These are phyloP conservation scores for Drosophila ohnishii DNA, from an alignment of 1,140 invertebrate species.

Conservation along the genomic window DNA sequence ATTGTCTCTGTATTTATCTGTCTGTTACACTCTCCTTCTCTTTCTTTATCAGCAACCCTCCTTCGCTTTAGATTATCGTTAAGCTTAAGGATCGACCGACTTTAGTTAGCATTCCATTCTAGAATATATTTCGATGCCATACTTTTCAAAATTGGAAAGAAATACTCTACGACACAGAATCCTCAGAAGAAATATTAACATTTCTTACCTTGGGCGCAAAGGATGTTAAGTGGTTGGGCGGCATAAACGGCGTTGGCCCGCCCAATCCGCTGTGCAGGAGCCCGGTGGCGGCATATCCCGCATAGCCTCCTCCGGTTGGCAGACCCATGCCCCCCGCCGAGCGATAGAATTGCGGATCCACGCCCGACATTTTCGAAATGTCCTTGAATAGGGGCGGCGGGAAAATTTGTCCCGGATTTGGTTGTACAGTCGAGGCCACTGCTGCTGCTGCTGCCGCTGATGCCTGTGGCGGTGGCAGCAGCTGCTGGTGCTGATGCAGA, in stretches of 20 bases:
- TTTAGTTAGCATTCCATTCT: no score
- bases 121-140: no score
- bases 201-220: slow-evolving; percentile 94
- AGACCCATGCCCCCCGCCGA: slow-evolving; percentile 86
- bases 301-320: slow-evolving; percentile 87
- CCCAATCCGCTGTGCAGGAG: slow-evolving; percentile 90
- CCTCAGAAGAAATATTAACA: neutral
- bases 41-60: neutral
- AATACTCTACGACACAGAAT: neutral
- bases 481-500: slow-evolving; percentile 92
- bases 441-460: slow-evolving; percentile 88
- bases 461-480: slow-evolving; percentile 88
- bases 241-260: slow-evolving; percentile 90
- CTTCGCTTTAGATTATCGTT: neutral
- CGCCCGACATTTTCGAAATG: slow-evolving; percentile 91
- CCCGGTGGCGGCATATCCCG: slow-evolving; percentile 89
- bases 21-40: neutral
- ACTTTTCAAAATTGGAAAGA: no score
- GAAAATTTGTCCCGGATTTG: slow-evolving; percentile 84
- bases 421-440: slow-evolving; percentile 84
- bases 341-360: slow-evolving; percentile 91
- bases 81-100: neutral
- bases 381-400: slow-evolving; percentile 90
- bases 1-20: no score
- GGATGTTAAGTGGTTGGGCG: slow-evolving; percentile 90